Evolutionary conservation across 1,140 invertebrate genomes (phyloP).

Genomic region (Leptinotarsa lineolata): DNA sequence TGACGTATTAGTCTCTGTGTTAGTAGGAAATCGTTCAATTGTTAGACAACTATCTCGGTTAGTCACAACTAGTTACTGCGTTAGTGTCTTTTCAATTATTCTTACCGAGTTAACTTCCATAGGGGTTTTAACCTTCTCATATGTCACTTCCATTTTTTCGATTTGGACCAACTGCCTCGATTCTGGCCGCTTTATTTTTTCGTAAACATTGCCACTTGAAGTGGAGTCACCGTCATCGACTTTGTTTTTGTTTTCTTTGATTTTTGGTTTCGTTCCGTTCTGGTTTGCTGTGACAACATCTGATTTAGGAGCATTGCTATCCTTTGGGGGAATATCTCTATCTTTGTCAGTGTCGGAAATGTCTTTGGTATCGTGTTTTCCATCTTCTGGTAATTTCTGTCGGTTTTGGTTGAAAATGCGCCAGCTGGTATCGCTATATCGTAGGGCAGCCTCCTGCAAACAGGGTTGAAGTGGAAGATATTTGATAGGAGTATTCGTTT

Average conservation of each 20-base stretch:
- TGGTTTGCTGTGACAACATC: conserved; percentile 1
- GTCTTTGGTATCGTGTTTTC: conserved; percentile 40
- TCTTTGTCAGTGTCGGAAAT: conserved; percentile 15
- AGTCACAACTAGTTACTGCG: not conserved
- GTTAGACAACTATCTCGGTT: not conserved
- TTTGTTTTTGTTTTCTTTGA: conserved; percentile 20
- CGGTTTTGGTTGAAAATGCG: conserved; percentile 62
- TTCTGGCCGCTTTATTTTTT: conserved; percentile 22
- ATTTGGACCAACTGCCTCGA: conserved; percentile 37
- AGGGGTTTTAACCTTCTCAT: conserved; percentile 39
- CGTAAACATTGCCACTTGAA: conserved; percentile 26
- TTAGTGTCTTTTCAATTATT: conserved; percentile 21
- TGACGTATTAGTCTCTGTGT: no score
- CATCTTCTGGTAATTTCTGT: conserved; percentile 40
- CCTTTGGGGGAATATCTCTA: not conserved
- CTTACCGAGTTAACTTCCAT: conserved; percentile 46
- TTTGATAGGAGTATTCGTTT: no score
- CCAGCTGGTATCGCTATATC: conserved; percentile 66
- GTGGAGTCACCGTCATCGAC: conserved; percentile 18
- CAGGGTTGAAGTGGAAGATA: not conserved
- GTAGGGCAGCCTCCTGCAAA: conserved; percentile 60
- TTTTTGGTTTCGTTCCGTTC: conserved; percentile 18
- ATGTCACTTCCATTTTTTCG: conserved; percentile 41
- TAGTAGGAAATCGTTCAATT: no score
- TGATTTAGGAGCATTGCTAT: not conserved